These are phyloP conservation scores for Strix aluco DNA, from an alignment of 2,113 vertebrate species.

Conservation along the genomic window DNA sequence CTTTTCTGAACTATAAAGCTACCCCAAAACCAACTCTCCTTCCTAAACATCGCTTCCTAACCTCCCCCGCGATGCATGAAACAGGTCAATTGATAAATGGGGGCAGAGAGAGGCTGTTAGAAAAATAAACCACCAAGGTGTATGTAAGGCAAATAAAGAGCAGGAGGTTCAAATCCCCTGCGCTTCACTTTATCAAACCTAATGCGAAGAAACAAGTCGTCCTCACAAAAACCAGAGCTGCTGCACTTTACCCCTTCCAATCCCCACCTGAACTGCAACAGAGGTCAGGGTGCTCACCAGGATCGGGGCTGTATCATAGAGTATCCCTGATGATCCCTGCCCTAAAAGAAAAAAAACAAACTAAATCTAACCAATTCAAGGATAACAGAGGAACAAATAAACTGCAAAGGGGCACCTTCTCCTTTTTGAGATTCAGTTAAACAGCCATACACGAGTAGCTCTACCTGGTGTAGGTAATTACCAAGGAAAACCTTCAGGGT, in stretches of 20 bases:
- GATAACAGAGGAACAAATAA: background rate
- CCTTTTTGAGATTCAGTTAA: background rate
- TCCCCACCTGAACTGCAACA: background rate
- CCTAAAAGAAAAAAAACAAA: background rate
- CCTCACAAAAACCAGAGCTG: background rate
- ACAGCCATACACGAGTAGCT: accelerated
- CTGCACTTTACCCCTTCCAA: background rate
- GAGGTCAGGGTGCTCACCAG: background rate
- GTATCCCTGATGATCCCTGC: background rate
- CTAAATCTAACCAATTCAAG: background rate
- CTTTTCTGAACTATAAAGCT: background rate
- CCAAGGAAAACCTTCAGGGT: background rate
- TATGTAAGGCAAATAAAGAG: background rate
- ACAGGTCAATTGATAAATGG: accelerated
- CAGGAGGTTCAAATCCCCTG: background rate
- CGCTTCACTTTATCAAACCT: background rate
- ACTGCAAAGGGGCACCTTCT: background rate
- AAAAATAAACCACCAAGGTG: background rate
- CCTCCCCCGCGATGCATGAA: accelerated
- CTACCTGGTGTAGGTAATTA: background rate
- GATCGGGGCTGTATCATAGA: background rate
- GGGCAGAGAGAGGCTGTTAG: background rate
- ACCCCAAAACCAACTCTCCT: background rate
- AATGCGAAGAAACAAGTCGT: background rate
- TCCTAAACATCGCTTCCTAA: background rate